Evolutionary conservation across 1,140 invertebrate species (phyloP), one percentile per base, ranked within the genome.

Genomic region (Macrotrachela quadricornifera): DNA sequence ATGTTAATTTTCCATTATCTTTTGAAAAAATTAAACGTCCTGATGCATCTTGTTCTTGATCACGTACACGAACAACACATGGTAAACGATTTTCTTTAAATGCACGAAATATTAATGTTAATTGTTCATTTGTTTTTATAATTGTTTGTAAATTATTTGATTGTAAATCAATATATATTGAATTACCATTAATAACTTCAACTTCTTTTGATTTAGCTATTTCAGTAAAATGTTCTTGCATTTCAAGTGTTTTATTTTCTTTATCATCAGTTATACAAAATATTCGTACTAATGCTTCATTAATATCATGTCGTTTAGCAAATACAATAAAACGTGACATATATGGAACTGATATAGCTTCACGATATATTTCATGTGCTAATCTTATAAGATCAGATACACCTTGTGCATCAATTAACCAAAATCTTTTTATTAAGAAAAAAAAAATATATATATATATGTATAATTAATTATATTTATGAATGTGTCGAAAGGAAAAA

Each of bases 261-360:
- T 86, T 87, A 63, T 97, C 91, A 70, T 99, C 94, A 10, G 94
- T 99, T 79, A 99, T 96, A 65, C 92, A 97, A 72, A 99, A 91
- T 60, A 96, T 83, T 13, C 92, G 75, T 11, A 97, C 72, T 54
- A 88, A 80, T 14, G 90, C 90, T 73, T 97, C 92, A n/a, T 82
- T 74, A 6, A 80, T 76, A 58, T 94, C 90, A 43, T 87, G 80
- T 55, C 91, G 78, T 70, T 96, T 95, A 1, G 88, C 85, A 65
- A 95, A 99, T 12, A 97, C 88, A 45, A 94, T 85, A 69, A 95
- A 92, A 74, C 82, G 90, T 54, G 90, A 85, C 85, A 99, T 96
- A 67, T 96, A 99, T 10, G 94, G 94, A 50, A 97, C 90, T 60
- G 90, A 82, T 57, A 91, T 92, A 36, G 88, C 87, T 73, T 97